Base-by-base conservation (phyloP, 2,888 invertebrate species). In the Aplocera efformata region DNA sequence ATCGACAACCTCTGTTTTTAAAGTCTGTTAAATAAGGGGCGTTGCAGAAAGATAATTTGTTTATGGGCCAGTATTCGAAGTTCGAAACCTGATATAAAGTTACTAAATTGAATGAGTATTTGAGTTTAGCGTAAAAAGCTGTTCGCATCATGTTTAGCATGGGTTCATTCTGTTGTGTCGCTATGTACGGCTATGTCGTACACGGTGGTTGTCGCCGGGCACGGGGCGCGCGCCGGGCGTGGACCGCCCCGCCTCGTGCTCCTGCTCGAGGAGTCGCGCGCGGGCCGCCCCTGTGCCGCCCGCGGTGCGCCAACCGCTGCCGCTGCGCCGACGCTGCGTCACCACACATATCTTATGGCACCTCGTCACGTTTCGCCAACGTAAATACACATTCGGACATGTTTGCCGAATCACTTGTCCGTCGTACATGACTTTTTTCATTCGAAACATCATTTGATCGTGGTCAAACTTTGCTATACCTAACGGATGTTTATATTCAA, bases 211-310 rank as follows among this genome's bases (percentile, higher is more conserved):
- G 58, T 47, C 46, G 50, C 56, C 51, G 52, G 72, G 73, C 44
- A 17, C 3, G 13, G 70, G 71, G 38, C 72, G 66, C 50, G 75
- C 77, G 67, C 82, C 81, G 48, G 89, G 88, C 71, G 88, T 88
- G 79, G 86, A 85, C 72, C 86, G 80, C 55, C 88, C 89, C 62
- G 79, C 78, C 72, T 82, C 85, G 63, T 77, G 83, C 76, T 89
- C 88, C 63, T 77, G 76, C 60, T 88, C 89, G 57, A 89, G 79
- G 53, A 89, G 82, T 9, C 83, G 79, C 56, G 88, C 83, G 42
- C 84, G 79, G 60, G 76, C 76, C 55, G 75, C 72, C 32, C 60
- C 61, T 11, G 48, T 52, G 48, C 57, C 50, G 43, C 40, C 50
- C 49, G 42, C 52, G 42, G 53, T 48, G 34, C 50, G 47, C 32